Conservation (phyloP, 1,140 invertebrate genomes). For the Leptonema lineaticorne region DNA sequence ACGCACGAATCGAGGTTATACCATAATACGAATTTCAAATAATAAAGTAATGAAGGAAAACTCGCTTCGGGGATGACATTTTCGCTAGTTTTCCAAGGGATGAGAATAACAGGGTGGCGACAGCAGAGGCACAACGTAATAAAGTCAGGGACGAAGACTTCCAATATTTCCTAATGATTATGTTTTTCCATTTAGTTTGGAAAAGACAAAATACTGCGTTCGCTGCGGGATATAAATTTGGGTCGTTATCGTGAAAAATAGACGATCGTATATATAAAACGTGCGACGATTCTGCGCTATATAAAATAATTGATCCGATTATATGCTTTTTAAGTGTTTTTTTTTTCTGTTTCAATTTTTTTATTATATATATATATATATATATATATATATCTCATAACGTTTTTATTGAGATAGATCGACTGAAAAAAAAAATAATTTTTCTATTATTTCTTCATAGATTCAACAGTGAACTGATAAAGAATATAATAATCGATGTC, state of each 20-base stretch:
- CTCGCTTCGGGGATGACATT: conserved; percentile 1
- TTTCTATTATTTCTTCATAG: too few relatives aligned
- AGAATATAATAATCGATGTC: too few relatives aligned
- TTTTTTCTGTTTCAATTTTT: too few relatives aligned
- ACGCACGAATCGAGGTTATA: too few relatives aligned
- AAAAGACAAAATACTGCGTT: conserved; percentile 21
- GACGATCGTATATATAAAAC: not conserved
- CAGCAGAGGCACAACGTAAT: conserved; percentile 1
- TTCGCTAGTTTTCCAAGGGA: not conserved
- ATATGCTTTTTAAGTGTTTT: not conserved
- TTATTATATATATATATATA: too few relatives aligned
- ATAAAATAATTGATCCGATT: not conserved
- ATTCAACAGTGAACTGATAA: too few relatives aligned
- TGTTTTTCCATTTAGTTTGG: conserved; percentile 18
- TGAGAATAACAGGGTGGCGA: not conserved
- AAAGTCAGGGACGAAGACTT: conserved; percentile 16
- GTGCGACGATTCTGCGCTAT: not conserved
- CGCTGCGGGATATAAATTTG: conserved; percentile 2
- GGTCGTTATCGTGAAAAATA: conserved; percentile 19
- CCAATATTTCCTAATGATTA: conserved; percentile 24
- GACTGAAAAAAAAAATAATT: too few relatives aligned
- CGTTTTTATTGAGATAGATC: too few relatives aligned
- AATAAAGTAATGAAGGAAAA: too few relatives aligned
- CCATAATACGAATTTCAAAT: too few relatives aligned
- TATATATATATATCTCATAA: too few relatives aligned